Evolutionary conservation across 2,113 vertebrate species (phyloP).

Genomic region (Gyps fulvus): DNA sequence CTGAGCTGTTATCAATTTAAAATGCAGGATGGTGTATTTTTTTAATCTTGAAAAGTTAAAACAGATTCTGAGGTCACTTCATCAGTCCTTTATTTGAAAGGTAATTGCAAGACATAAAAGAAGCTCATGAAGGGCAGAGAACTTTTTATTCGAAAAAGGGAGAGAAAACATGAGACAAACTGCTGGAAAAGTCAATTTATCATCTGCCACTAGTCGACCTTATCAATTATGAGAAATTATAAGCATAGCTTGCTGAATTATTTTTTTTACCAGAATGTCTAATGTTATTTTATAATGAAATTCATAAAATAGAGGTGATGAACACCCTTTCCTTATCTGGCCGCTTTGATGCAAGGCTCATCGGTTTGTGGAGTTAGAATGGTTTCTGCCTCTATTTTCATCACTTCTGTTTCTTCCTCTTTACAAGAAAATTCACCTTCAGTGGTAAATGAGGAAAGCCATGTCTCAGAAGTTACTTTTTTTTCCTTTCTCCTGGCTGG

Average conservation of each 20-base stretch:
- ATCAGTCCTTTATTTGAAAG: not conserved
- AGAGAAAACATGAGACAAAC: not conserved
- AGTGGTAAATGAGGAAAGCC: not conserved
- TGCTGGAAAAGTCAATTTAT: not conserved
- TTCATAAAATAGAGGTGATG: not conserved
- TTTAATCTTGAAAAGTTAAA: slow-evolving; percentile 6
- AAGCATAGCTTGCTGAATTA: not conserved
- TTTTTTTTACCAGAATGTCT: not conserved
- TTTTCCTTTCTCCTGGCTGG: not conserved
- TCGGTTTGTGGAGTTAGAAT: not conserved
- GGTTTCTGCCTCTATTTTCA: not conserved
- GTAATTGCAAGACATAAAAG: not conserved
- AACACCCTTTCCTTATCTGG: not conserved
- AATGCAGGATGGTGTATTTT: not conserved
- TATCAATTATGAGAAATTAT: slow-evolving; percentile 12
- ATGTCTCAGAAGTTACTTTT: not conserved
- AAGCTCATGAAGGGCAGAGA: not conserved
- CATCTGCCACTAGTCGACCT: not conserved
- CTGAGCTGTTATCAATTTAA: not conserved
- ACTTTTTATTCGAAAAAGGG: not conserved
- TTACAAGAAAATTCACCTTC: not conserved
- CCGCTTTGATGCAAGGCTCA: not conserved
- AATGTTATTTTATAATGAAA: not conserved
- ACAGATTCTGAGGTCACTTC: not conserved
- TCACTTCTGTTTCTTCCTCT: not conserved